A percentile compares a stretch with the other conserved stretches of the same genome.
Evolutionary conservation across 2,888 invertebrate genomes (phyloP).

Genomic region (Sesamia inferens): DNA sequence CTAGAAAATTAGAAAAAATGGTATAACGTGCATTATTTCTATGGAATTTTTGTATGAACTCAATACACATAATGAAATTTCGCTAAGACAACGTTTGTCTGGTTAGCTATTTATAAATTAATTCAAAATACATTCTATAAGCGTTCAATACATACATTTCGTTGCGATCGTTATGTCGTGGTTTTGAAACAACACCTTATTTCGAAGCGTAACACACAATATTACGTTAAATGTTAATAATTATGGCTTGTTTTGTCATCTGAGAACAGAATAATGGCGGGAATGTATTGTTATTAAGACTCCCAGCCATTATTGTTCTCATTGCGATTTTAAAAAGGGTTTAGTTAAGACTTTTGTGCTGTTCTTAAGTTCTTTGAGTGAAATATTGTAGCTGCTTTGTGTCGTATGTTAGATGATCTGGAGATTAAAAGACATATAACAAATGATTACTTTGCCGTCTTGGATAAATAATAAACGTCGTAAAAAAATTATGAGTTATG

Average conservation of each 20-base stretch:
- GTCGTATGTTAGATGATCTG: conserved; percentile 5
- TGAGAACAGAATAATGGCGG: conserved; percentile 54
- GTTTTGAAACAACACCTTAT: conserved; percentile 24
- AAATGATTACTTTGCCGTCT: background rate
- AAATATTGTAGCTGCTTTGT: conserved; percentile 20
- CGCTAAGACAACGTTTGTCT: background rate
- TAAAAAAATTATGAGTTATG: too few relatives aligned
- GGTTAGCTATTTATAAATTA: background rate
- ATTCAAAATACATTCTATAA: background rate
- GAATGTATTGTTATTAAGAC: conserved; percentile 50
- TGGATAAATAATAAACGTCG: background rate
- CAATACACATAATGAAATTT: background rate
- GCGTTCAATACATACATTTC: background rate
- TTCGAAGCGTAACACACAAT: conserved; percentile 46
- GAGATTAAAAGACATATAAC: conserved; percentile 10
- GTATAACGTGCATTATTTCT: background rate
- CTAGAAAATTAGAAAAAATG: background rate
- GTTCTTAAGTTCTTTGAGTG: conserved; percentile 24
- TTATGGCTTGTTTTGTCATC: conserved; percentile 53
- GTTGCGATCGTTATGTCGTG: conserved; percentile 7
- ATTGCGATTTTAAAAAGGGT: conserved; percentile 35
- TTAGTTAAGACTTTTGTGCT: conserved; percentile 17
- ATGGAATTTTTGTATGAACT: background rate
- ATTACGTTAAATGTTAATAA: conserved; percentile 60
- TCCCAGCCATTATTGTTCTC: conserved; percentile 17